Conservation (phyloP, 2,113 vertebrate genomes). For the Rhea pennata region DNA sequence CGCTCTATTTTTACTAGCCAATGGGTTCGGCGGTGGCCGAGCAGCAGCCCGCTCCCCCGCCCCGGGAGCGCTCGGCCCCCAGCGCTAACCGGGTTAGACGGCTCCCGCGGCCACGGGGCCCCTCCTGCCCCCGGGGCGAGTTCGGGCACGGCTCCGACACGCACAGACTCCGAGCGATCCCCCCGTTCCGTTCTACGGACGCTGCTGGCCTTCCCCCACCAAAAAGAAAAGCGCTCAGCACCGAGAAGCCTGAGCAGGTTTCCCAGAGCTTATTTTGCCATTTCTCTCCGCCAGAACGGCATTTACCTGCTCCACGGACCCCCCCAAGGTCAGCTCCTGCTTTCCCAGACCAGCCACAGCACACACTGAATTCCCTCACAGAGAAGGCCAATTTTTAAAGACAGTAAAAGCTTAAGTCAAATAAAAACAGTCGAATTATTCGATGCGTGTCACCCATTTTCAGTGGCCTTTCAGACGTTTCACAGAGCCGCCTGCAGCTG, state of each 20-base stretch:
- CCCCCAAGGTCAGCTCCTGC: background rate
- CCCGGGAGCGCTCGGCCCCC: background rate
- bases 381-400: no score
- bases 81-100: background rate
- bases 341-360: background rate
- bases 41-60: slow-evolving; percentile 23
- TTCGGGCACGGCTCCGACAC: no score
- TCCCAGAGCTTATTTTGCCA: background rate
- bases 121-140: no score
- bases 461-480: background rate
- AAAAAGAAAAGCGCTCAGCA: background rate
- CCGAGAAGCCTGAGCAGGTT: background rate
- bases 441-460: background rate
- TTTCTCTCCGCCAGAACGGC: background rate
- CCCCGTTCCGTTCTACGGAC: no score
- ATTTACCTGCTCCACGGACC: background rate
- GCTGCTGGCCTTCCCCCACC: no score
- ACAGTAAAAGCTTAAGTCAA: background rate
- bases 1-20: slow-evolving; percentile 65
- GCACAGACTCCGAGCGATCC: no score
- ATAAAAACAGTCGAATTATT: background rate
- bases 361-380: accelerated
- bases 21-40: background rate
- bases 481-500: background rate
- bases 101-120: no score